phyloP scores from a whole-genome alignment of 2,888 invertebrate genomes.

The Acleris emargana region DNA sequence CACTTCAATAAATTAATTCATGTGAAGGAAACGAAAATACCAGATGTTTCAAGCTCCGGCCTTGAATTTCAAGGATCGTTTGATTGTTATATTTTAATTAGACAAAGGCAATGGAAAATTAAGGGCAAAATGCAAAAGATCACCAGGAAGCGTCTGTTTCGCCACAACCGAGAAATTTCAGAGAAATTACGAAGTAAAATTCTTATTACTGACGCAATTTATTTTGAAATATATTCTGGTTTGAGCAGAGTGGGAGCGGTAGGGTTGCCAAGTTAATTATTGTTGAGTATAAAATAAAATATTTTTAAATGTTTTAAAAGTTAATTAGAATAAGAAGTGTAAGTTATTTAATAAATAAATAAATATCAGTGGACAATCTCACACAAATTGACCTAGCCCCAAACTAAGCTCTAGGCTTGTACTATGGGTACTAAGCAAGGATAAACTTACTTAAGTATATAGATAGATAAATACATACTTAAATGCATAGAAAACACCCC shows the following conservation, averaged over 20 bases:
- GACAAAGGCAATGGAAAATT: conserved; percentile 53
- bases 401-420: too few species aligned
- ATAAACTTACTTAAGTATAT: too few species aligned
- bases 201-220: conserved; percentile 48
- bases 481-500: too few species aligned
- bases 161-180: conserved; percentile 45
- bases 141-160: conserved; percentile 46
- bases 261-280: too few species aligned
- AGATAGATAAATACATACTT: too few species aligned
- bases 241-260: not conserved
- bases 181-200: conserved; percentile 50
- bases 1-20: not conserved
- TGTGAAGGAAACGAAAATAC: conserved; percentile 4
- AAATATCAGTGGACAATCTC: too few species aligned
- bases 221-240: conserved; percentile 37
- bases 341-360: too few species aligned
- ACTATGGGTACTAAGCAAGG: too few species aligned
- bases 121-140: conserved; percentile 38
- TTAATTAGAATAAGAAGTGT: too few species aligned
- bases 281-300: too few species aligned
- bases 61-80: conserved; percentile 49
- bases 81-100: conserved; percentile 64
- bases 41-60: conserved; percentile 25
- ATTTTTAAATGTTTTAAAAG: too few species aligned
- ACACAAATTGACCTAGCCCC: too few species aligned